phyloP scores from a whole-genome alignment of 64 coral and sea anemone genomes.

The Montipora foliosa region DNA sequence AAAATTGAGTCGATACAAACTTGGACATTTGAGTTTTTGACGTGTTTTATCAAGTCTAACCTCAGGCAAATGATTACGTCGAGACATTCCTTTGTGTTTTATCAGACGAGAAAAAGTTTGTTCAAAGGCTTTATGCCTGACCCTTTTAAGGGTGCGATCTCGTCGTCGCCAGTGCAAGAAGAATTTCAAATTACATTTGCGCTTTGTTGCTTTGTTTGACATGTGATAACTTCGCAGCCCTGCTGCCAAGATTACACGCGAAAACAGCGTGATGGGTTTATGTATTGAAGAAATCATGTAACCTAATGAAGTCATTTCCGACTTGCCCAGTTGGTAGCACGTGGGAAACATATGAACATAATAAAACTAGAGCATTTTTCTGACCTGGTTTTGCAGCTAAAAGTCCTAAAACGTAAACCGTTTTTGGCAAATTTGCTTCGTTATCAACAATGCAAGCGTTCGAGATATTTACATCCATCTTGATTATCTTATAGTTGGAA shows the following conservation, averaged over 20 bases:
- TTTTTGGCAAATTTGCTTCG: too few species aligned
- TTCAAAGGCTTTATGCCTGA: neutral
- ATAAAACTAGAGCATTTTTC: too few species aligned
- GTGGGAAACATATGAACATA: too few species aligned
- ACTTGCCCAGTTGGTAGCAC: too few species aligned
- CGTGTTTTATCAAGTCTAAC: neutral
- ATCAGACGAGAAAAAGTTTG: neutral
- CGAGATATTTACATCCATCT: too few species aligned
- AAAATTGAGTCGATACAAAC: neutral
- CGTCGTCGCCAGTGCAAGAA: neutral
- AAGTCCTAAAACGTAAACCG: too few species aligned
- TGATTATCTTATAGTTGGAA: too few species aligned
- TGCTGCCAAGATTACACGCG: neutral
- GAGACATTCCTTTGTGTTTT: neutral
- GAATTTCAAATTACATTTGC: too few species aligned
- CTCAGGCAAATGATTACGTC: neutral
- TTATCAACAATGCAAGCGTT: too few species aligned
- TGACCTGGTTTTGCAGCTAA: too few species aligned
- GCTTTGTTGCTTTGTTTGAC: neutral
- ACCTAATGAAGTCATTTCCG: too few species aligned
- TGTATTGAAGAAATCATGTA: neutral
- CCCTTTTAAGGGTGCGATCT: neutral
- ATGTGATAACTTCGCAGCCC: neutral
- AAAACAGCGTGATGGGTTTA: neutral
- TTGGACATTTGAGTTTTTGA: neutral